Percentiles rank a stretch among this genome's conserved stretches.
Conservation (phyloP, 2,113 vertebrate genomes). For the Pyrgilauda ruficollis region DNA sequence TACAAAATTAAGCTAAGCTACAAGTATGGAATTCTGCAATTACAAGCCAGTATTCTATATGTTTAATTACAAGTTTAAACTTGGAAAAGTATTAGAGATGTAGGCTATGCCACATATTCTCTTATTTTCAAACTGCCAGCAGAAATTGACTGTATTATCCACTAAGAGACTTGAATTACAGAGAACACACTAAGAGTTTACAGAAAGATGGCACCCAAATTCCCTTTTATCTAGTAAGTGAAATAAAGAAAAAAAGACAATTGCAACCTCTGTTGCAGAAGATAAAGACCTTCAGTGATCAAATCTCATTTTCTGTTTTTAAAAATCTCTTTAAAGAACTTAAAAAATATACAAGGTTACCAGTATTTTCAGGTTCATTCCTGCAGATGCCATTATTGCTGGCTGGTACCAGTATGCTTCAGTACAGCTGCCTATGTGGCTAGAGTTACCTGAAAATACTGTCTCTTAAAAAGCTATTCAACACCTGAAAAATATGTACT, state of each 20-base stretch:
- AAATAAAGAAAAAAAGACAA: constrained; percentile 14
- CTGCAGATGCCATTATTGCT: constrained; percentile 50
- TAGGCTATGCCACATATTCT: neutral
- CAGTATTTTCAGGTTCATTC: constrained; percentile 56
- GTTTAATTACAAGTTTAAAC: neutral
- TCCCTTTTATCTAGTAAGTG: constrained; percentile 14
- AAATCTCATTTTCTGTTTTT: constrained; percentile 29
- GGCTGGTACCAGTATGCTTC: constrained; percentile 53
- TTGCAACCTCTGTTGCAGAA: constrained; percentile 36
- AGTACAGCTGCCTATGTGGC: constrained; percentile 59
- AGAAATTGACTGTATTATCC: neutral
- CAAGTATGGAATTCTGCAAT: neutral
- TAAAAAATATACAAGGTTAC: constrained; percentile 47
- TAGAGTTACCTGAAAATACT: constrained; percentile 62
- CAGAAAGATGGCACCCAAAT: constrained; percentile 50
- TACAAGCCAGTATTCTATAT: constrained; percentile 17
- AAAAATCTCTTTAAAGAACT: constrained; percentile 55
- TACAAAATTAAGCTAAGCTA: constrained; percentile 27
- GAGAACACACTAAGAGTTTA: constrained; percentile 6
- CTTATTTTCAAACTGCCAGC: neutral
- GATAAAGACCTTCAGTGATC: constrained; percentile 25
- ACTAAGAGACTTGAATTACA: neutral
- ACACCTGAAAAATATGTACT: constrained; percentile 63
- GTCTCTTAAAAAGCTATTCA: constrained; percentile 64
- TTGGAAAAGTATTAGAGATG: neutral